Evolutionary conservation across 2,888 invertebrate species (phyloP).

Genomic region (Silvanus unidentatus): DNA sequence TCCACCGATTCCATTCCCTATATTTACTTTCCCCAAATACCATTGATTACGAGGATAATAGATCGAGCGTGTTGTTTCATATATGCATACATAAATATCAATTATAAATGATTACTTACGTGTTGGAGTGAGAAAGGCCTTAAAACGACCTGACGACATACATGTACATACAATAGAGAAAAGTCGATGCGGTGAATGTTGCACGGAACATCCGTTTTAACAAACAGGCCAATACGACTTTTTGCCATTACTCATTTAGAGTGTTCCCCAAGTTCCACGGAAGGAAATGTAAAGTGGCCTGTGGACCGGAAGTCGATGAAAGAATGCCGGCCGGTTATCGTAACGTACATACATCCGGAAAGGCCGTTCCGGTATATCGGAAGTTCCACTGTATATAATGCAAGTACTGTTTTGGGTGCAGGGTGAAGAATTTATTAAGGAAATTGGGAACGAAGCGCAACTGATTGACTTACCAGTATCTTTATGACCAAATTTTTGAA

Average conservation of each 20-base stretch:
- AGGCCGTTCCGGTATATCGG: conserved; percentile 39
- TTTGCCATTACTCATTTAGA: conserved; percentile 42
- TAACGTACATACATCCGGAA: conserved; percentile 35
- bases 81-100: no score
- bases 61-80: conserved; percentile 19
- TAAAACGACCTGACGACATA: neutral
- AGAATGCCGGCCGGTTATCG: conserved; percentile 42
- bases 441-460: no score
- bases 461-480: no score
- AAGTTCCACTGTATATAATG: conserved; percentile 22
- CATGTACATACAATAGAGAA: neutral
- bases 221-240: conserved; percentile 40
- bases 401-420: no score
- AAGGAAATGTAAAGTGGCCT: conserved; percentile 48
- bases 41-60: conserved; percentile 13
- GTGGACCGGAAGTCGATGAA: conserved; percentile 40
- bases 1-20: conserved; percentile 12
- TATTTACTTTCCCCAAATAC: conserved; percentile 13
- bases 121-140: no score
- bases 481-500: no score
- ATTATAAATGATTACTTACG: no score
- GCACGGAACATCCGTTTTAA: conserved; percentile 45
- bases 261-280: conserved; percentile 28
- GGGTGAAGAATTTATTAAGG: no score
- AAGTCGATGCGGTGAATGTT: conserved; percentile 2